Evolutionary conservation across 2,797 vertebrate genomes (phyloP), one percentile per base, ranked within the genome.

Genomic region (Gila robusta): DNA sequence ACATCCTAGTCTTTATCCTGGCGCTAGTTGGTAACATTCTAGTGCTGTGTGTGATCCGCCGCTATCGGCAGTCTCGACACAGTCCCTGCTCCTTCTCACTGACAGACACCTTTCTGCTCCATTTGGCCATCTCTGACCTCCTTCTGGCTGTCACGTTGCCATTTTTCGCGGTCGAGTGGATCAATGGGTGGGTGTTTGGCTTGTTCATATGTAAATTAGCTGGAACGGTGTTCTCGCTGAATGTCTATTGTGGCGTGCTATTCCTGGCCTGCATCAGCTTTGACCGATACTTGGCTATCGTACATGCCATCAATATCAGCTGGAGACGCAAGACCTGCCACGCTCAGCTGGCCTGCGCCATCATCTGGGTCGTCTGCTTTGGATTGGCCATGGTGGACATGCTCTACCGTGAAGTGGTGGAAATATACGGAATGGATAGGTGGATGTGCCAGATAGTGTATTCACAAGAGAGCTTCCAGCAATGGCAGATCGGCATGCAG

Each of bases 231-330:
- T 96, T 96, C 80, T 95, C 95, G 1, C 86, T 97, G 71, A 97
- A 96, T 91, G 93, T 96, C 81, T 96, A 96, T 91, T 95, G 96
- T 52, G 94, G 95, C n/a, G 93, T 96, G 87, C 94, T 97, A 5
- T 96, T 97, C 90, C 92, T 97, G 83, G 94, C 94, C 16, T 96
- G 96, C 93, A 95, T 97, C 90, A 97, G 96, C 90, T 93, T 96
- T 1, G 96, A 97, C 90, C 94, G 97, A 37, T 97, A 97, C 92
- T 89, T 97, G 87, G 95, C 95, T 79, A 96, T 97, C 2, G 96
- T 96, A 10, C 95, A 96, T 1, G 96, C 95, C 0, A 87, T 96
- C 70, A 93, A 93, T 52, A 91, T 94, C 0, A 90, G 93, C 71
- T 96, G 94, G 94, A 95, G 94, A 23, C 94, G 93, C 85, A 94